These are phyloP conservation scores for Plotosus lineatus DNA, from an alignment of 2,113 vertebrate genomes.

Conservation along the genomic window DNA sequence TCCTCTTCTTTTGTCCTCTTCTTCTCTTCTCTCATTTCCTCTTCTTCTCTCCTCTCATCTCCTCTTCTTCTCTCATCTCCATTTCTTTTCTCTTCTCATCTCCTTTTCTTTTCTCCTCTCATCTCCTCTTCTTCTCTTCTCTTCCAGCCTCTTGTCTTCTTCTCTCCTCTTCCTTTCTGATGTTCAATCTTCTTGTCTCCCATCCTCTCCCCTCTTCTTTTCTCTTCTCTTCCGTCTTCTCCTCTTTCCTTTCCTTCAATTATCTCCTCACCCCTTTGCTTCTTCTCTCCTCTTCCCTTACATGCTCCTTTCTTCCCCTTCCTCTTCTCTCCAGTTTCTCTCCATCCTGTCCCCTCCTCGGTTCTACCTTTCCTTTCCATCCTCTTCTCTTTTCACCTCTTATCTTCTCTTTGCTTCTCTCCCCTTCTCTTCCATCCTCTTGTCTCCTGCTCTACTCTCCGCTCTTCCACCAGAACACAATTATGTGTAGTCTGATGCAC, in stretches of 20 bases:
- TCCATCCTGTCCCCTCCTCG: background rate
- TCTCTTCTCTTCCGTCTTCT: no score
- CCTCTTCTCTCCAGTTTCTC: no score
- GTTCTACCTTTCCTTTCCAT: background rate
- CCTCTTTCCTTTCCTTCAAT: no score
- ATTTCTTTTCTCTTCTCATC: background rate
- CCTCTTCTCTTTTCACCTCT: background rate
- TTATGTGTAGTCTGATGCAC: no score
- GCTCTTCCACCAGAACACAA: no score
- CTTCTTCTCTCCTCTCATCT: background rate
- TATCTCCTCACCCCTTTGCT: no score
- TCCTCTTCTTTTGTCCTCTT: conserved; percentile 4
- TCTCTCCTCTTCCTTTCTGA: no score
- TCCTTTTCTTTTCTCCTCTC: background rate
- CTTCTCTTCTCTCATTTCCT: conserved; percentile 2
- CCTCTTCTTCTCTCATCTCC: conserved; percentile 14
- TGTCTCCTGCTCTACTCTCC: no score
- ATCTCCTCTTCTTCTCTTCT: background rate
- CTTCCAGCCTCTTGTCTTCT: background rate
- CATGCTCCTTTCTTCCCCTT: background rate
- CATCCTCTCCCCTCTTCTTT: no score
- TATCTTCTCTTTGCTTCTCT: no score
- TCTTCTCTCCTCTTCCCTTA: background rate
- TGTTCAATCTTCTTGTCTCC: no score
- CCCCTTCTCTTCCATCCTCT: no score